phyloP scores from a whole-genome alignment of 2,797 vertebrate species.

The Steatocranus sp. region DNA sequence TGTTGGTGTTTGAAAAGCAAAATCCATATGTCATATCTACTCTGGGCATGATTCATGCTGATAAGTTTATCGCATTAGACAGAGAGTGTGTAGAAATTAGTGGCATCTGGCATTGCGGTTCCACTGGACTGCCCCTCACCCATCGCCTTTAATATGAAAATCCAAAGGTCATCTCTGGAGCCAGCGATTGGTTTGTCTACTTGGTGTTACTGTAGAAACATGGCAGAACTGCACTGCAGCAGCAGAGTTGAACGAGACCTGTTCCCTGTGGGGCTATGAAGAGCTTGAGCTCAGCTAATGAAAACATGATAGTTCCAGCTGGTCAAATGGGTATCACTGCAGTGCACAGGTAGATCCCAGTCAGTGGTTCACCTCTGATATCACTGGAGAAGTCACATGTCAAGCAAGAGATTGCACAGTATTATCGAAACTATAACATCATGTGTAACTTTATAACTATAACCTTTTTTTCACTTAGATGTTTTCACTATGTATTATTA shows the following conservation, averaged over 20 bases:
- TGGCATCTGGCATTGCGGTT: not conserved
- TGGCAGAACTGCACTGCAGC: not conserved
- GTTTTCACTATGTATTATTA: not conserved
- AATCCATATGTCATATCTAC: not conserved
- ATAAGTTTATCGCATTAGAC: not conserved
- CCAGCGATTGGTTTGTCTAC: not conserved
- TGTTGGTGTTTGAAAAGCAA: not conserved
- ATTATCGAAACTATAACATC: not conserved
- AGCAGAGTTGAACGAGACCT: not conserved
- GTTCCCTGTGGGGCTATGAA: not conserved
- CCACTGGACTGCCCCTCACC: rapidly evolving
- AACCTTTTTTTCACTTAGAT: not conserved
- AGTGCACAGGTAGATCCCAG: not conserved
- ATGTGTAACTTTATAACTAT: not conserved
- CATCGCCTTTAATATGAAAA: not conserved
- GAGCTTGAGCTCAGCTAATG: not conserved
- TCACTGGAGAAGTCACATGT: not conserved
- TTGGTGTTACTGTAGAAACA: not conserved
- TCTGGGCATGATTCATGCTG: not conserved
- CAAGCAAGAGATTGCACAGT: not conserved
- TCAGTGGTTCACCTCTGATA: not conserved
- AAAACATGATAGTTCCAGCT: not conserved
- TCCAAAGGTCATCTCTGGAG: not conserved
- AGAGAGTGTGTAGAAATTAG: not conserved
- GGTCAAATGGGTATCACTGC: not conserved